These are phyloP conservation scores for Tor tambroides DNA, from an alignment of 2,113 vertebrate genomes.

Conservation along the genomic window DNA sequence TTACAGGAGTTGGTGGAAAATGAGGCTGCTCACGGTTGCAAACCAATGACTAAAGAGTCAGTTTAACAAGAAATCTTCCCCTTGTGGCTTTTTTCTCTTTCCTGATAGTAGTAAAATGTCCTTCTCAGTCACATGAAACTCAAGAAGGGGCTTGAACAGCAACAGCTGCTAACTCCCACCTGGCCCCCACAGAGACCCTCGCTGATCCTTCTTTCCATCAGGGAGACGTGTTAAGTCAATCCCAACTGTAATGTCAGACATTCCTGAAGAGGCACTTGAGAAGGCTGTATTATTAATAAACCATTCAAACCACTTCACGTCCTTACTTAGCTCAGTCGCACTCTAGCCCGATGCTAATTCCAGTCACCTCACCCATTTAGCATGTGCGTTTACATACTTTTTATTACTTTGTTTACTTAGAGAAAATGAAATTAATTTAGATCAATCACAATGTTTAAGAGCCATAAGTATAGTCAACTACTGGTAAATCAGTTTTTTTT, in stretches of 20 bases:
- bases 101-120: neutral
- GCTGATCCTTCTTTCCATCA: conserved; percentile 56
- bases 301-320: conserved; percentile 13
- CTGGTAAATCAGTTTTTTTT: neutral
- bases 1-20: neutral
- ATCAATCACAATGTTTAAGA: neutral
- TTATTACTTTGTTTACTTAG: no score
- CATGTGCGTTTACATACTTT: neutral
- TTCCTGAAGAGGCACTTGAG: conserved; percentile 54
- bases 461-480: neutral
- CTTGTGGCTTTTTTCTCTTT: neutral
- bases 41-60: neutral
- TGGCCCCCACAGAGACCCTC: conserved; percentile 33
- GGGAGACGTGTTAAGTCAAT: conserved; percentile 53
- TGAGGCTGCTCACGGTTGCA: neutral
- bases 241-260: conserved; percentile 57
- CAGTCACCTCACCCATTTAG: conserved; percentile 47
- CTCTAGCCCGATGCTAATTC: conserved; percentile 44
- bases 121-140: conserved; percentile 64
- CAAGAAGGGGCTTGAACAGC: conserved; percentile 64
- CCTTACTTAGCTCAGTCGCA: conserved; percentile 43
- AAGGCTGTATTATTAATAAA: conserved; percentile 46
- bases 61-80: neutral
- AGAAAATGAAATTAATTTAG: neutral
- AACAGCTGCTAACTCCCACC: conserved; percentile 28